Base-by-base conservation (phyloP, 1,140 invertebrate species). In the Rhysida immarginata region DNA sequence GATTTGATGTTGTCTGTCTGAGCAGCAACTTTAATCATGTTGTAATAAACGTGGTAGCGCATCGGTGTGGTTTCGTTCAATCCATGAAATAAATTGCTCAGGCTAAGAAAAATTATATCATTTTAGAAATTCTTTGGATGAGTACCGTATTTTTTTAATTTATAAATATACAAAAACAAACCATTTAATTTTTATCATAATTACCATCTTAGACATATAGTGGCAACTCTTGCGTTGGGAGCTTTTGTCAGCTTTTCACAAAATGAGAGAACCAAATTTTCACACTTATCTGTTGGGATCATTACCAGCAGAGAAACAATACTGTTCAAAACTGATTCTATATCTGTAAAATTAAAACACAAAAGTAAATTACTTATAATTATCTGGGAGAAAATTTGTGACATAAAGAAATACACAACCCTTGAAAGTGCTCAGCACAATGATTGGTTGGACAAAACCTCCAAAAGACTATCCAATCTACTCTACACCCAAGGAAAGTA, bases 201-300 rank as follows among this genome's bases (percentile, higher is more conserved):
- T 35, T 80, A 89, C 81, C 93, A 85, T 77, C 87, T 84, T 16
- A 96, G 69, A 61, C 87, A 84, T 42, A 90, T 80, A 55, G 81
- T 70, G 52, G 83, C 85, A 54, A 90, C 72, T 68, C 89, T 89
- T 56, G 82, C 79, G 26, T 81, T 82, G n/a, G 85, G 83, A 1
- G 87, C 82, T 76, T 94, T 94, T n/a, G 82, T 81, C 57, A 96
- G 74, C 71, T 94, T 91, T 69, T 96, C 87, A 74, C 90, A 93
- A 68, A 96, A 95, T 46, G 87, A 82, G 52, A 88, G 68, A 58
- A 95, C 86, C 59, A 95, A 80, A 65, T 87, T 87, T 72, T 92
- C 87, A n/a, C 85, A 5, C 58, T 87, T 78, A 63, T 91, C 85
- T 43, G 82, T 75, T 14, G 86, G 87, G 55, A 91, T 85, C 60